Evolutionary conservation across 2,113 vertebrate species (phyloP), one percentile per base, ranked within the genome.

Genomic region (Gobiocypris rarus): DNA sequence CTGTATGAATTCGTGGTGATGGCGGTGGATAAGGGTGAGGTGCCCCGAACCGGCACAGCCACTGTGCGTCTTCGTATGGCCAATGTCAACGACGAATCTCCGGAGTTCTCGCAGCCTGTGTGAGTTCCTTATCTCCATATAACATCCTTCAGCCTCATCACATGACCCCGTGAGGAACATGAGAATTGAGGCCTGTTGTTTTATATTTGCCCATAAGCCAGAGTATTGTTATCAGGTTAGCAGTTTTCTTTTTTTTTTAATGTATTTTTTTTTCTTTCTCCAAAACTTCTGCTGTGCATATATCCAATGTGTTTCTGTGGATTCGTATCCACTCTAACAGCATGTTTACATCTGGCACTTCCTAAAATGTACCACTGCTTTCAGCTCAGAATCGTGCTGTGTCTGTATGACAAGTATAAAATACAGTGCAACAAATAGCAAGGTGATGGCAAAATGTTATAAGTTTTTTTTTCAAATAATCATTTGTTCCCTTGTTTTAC

Each of bases 1-100:
- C 93, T 96, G 56, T 97, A 97, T 4, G 97, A 97, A 91, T 97
- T 97, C 90, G 93, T 96, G 11, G 90, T 97, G 82, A 94, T 97
- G 95, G 97, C 96, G 0, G 89, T 97, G 22, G 96, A 97, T 91
- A 94, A 94, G 79, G 97, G 95, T 3, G 88, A 95, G 14, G 92
- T 94, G 10, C 93, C 95, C 0, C 95, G 92, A 41, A 97, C 96
- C 0, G 97, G 96, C 4, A 97, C 96, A 0, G 94, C 96, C 8
- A 97, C 96, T 0, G 94, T 97, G 17, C 94, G 95, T 63, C 94
- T 97, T 17, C 93, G 94, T 2, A 92, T 97, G 91, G 95, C 95
- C 19, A 97, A 97, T 26, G 94, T 97, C 89, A 97, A 97, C n/a
- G 96, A 97, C 50, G 95, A 97, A 88, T 90, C 94, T 1, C 96